A percentile compares a stretch with the other conserved stretches of the same genome.
Evolutionary conservation across 2,797 vertebrate genomes (phyloP).

Genomic region (Gallinago nigripennis): DNA sequence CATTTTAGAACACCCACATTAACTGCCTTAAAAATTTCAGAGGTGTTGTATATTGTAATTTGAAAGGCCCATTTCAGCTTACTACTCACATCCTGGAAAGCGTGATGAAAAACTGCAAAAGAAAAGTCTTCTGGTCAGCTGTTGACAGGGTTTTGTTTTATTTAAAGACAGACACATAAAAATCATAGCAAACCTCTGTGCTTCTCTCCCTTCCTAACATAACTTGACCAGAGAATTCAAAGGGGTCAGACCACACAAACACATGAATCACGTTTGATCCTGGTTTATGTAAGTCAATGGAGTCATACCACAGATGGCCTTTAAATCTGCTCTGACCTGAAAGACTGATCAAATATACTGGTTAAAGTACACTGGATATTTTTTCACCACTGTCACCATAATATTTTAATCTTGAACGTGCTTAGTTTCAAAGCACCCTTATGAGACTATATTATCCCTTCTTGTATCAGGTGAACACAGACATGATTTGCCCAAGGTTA

Average conservation of each 20-base stretch:
- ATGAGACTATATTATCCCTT: background rate
- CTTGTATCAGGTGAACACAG: background rate
- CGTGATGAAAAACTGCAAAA: background rate
- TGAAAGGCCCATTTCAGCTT: background rate
- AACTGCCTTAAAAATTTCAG: background rate
- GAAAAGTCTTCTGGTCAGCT: background rate
- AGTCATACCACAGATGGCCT: slow-evolving; percentile 50
- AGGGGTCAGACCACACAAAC: slow-evolving; percentile 60
- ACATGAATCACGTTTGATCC: background rate
- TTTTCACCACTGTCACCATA: background rate
- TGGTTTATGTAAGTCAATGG: slow-evolving; percentile 10
- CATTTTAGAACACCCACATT: background rate
- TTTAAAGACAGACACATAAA: slow-evolving; percentile 45
- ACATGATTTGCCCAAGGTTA: background rate
- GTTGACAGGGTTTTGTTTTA: background rate
- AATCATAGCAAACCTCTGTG: background rate
- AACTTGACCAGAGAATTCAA: slow-evolving; percentile 41
- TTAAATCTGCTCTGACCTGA: slow-evolving; percentile 48
- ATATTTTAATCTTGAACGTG: slow-evolving; percentile 9
- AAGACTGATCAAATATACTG: slow-evolving; percentile 27
- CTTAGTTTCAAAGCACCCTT: slow-evolving; percentile 1
- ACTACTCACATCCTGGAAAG: background rate
- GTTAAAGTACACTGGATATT: background rate
- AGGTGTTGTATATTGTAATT: background rate
- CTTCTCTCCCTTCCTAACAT: slow-evolving; percentile 1